Conservation (phyloP, 2,113 vertebrate species). For the Gobius niger region DNA sequence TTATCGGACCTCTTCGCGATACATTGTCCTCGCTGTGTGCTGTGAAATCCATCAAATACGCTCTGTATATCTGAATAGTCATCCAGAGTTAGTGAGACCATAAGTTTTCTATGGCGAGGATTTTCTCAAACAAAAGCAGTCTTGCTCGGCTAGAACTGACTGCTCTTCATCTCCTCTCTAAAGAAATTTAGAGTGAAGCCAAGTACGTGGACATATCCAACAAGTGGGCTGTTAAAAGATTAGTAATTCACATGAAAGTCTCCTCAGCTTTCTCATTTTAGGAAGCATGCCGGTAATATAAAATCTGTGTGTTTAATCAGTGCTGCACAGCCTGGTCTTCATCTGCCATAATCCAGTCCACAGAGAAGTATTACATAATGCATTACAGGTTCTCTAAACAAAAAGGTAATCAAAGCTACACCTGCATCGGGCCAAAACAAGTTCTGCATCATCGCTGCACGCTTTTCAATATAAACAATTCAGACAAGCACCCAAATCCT, state of each 20-base stretch:
- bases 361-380: neutral
- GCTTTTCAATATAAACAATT: neutral
- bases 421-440: neutral
- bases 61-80: neutral
- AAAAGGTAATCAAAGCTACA: neutral
- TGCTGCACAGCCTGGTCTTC: neutral
- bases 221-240: neutral
- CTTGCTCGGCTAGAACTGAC: too few species aligned
- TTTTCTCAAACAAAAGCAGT: neutral
- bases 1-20: neutral
- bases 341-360: neutral
- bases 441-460: neutral
- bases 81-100: neutral
- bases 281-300: neutral
- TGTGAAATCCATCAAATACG: neutral
- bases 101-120: neutral
- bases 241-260: neutral
- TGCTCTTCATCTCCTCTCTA: neutral
- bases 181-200: neutral
- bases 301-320: neutral
- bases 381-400: neutral
- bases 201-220: neutral
- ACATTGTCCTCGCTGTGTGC: neutral
- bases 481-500: neutral
- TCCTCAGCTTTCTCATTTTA: neutral